Percentiles rank a stretch among this genome's conserved stretches.
These are phyloP conservation scores for Lemur catta DNA, from an alignment of 2,797 vertebrate genomes.

Conservation along the genomic window DNA sequence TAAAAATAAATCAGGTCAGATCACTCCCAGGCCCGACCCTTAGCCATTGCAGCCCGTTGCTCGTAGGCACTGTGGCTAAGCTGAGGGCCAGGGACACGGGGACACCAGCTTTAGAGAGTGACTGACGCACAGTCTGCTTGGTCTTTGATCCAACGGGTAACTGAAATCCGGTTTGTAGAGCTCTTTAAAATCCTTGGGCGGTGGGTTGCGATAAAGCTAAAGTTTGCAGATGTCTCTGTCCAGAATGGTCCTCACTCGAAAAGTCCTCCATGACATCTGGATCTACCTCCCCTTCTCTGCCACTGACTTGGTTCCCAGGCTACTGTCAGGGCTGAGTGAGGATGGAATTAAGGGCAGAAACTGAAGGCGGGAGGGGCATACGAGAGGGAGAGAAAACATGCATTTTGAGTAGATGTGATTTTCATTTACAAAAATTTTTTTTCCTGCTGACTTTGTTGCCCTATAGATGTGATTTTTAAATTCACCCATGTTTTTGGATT, in stretches of 20 bases:
- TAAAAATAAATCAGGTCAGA: background rate
- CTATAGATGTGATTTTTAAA: background rate
- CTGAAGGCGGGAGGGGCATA: background rate
- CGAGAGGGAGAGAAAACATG: background rate
- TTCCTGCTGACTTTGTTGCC: background rate
- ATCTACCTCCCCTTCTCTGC: background rate
- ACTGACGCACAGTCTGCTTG: background rate
- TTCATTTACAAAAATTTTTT: background rate
- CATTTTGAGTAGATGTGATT: background rate
- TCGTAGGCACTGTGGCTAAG: fast-evolving
- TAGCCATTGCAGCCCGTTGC: fast-evolving
- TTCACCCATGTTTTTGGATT: background rate
- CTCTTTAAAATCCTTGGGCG: background rate
- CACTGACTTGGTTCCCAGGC: background rate
- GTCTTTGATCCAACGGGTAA: background rate
- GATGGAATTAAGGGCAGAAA: background rate
- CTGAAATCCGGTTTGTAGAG: background rate
- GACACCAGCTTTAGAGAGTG: background rate
- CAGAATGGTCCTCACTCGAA: background rate
- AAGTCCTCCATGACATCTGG: background rate
- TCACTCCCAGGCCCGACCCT: background rate
- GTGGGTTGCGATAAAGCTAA: background rate
- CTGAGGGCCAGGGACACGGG: background rate
- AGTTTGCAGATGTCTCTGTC: background rate
- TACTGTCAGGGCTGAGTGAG: background rate